Base-by-base conservation (phyloP, 2,113 vertebrate species). In the Talpa occidentalis region DNA sequence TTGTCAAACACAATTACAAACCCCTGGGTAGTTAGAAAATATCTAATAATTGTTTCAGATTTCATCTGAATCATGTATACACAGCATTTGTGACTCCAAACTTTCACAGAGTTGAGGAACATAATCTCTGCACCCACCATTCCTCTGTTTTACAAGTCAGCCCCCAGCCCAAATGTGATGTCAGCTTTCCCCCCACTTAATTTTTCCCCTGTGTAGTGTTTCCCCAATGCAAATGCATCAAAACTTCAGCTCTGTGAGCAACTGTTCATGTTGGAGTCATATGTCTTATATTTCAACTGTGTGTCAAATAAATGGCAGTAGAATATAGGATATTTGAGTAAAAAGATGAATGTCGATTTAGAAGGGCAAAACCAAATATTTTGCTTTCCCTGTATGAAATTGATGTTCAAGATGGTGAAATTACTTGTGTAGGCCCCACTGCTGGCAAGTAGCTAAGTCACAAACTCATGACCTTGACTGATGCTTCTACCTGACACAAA, bases 1-100 rank as follows among this genome's bases (percentile, higher is more conserved):
- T 96, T 96, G 92, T 96, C 96, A 97, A 97, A 96, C 77, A 95
- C 94, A 93, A 96, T 97, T 97, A 97, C 95, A 97, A 96, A 96
- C 74, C 97, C 81, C 95, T 78, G 77, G 96, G 80, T 88, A 97
- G 92, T 96, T 96, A 96, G 96, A 92, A 97, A 97, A 96, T 96
- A 95, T 95, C 95, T 97, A 96, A 97, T 97, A 97, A 96, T 96
- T 96, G 95, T 96, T 97, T 97, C 93, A 85, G 85, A 92, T 96
- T 97, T 97, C 95, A 93, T 96, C 96, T 93, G 73, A 96, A 84
- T 94, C 90, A 59, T 82, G 42, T 85, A 94, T 16, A 15, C 11
- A 62, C 21, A 16, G 84, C 11, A 90, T 94, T 94, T 95, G 95
- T 92, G 87, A 93, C 69, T 95, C 64, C 78, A 88, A 84, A 94